Percentiles rank a stretch among this genome's conserved stretches.
phyloP scores from a whole-genome alignment of 2,113 vertebrate species.

The Columbina picui region DNA sequence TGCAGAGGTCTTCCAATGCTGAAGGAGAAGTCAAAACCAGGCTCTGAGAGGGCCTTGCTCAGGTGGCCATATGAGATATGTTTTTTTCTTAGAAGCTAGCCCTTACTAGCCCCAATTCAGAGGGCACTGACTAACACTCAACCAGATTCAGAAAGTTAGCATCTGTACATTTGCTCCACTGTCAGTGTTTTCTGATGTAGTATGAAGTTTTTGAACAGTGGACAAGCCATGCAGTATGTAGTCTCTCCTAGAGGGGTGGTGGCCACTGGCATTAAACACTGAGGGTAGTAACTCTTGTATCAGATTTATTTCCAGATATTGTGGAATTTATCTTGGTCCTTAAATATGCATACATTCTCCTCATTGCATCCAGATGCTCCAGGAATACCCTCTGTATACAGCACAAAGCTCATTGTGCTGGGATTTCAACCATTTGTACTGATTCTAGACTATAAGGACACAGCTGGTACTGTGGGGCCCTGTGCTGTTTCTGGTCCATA shows the following conservation, averaged over 20 bases:
- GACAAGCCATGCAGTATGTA: not conserved
- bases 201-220: not conserved
- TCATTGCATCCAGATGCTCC: not conserved
- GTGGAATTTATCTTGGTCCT: not conserved
- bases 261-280: not conserved
- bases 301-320: not conserved
- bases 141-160: not conserved
- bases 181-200: not conserved
- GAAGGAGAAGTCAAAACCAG: not conserved
- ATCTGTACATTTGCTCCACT: not conserved
- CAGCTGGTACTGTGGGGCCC: not conserved
- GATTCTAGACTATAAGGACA: not conserved
- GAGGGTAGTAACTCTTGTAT: not conserved
- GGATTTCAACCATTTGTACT: rapidly evolving
- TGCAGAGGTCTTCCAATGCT: not conserved
- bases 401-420: not conserved
- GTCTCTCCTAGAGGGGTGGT: not conserved
- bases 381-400: not conserved
- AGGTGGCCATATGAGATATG: not conserved
- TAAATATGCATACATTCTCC: not conserved
- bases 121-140: not conserved
- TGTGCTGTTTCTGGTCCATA: not conserved
- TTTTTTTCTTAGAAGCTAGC: not conserved
- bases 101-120: not conserved
- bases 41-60: not conserved